Base-by-base conservation (phyloP, 2,797 vertebrate genomes). In the Petrocephalus schoutedeni region DNA sequence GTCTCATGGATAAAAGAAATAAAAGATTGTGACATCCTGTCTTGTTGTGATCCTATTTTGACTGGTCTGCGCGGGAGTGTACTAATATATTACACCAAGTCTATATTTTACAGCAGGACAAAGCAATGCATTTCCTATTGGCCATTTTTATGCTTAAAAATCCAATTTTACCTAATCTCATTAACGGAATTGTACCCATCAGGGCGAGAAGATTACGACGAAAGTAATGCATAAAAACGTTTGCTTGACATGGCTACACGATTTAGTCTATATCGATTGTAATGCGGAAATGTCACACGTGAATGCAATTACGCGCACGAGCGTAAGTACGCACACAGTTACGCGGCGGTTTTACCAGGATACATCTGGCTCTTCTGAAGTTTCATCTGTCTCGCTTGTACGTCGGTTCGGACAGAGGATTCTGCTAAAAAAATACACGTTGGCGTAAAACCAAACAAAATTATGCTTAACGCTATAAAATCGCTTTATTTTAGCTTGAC, bases 401-500 rank as follows among this genome's bases (percentile, higher is more conserved):
- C 19, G 41, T 49, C 74, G 74, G 41, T 80, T 49, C 8, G 74
- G 19, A 80, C 74, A 80, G 49, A n/a, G 41, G 41, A 19, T 6
- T 45, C 41, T n/a, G n/a, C 74, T 9, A 71, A 57, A 57, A 3
- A 57, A 57, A 77, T 58, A 45, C 45, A n/a, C 8, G 45, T 19
- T 49, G 41, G 9, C 32, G 14, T 71, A 49, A 45, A 80, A 7
- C 19, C 41, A 80, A 80, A 80, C 41, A 80, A 21, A 49, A 45
- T 49, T 8, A 21, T 21, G 74, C 19, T 80, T 21, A 80, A 80
- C 49, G 41, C 41, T 80, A 80, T 49, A 45, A 80, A 80, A 49
- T 80, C 41, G 74, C 74, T 80, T 80, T 21, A 80, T 80, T 80
- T 80, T 80, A 49, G 74, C 8, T 45, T 80, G 74, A 80, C 49